Base-by-base conservation (phyloP, 2,797 vertebrate genomes). In the Mastacembelus armatus region DNA sequence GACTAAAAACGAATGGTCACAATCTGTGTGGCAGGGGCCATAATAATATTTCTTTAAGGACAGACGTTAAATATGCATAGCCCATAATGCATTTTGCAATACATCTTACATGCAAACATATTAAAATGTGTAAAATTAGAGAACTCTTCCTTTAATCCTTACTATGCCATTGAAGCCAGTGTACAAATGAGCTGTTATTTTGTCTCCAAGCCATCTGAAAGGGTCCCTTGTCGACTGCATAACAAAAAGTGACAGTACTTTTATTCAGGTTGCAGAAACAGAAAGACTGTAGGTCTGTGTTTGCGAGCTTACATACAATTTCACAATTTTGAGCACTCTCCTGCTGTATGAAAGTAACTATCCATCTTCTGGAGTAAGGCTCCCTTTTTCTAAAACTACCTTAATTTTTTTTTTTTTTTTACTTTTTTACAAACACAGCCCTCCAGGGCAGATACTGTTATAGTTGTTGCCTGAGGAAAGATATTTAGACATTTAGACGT, bases 381-480 rank as follows among this genome's bases (percentile, higher is more conserved):
- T 45, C 4, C 22, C 2, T 38, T 42, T 49, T 30, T 42, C 27
- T 0, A 52, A 29, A 51, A 49, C n/a, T 38, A 54, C 29, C 52
- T 24, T 40, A 16, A 42, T 60, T 39, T 26, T 54, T 21, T 68
- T 27, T 59, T 19, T 33, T 42, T 56, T 33, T 51, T 35, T 19
- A 40, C 29, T 18, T 74, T 63, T 73, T 62, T 72, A 74, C 51
- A 56, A 60, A 60, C 39, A 47, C 27, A 24, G 35, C 11, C 48
- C 55, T 57, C 33, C 40, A 15, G 70, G 48, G 45, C 18, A 48
- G 32, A 4, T 14, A 2, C 51, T 43, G 18, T 15, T 43, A 16
- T 51, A 52, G 77, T 24, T 72, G 48, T 45, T 56, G 71, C 77
- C 72, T 11, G 47, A 61, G 71, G 71, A 69, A 74, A 74, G 36